Evolutionary conservation across 2,797 vertebrate genomes (phyloP), one percentile per base, ranked within the genome.

Genomic region (Anisognathus igniventris): DNA sequence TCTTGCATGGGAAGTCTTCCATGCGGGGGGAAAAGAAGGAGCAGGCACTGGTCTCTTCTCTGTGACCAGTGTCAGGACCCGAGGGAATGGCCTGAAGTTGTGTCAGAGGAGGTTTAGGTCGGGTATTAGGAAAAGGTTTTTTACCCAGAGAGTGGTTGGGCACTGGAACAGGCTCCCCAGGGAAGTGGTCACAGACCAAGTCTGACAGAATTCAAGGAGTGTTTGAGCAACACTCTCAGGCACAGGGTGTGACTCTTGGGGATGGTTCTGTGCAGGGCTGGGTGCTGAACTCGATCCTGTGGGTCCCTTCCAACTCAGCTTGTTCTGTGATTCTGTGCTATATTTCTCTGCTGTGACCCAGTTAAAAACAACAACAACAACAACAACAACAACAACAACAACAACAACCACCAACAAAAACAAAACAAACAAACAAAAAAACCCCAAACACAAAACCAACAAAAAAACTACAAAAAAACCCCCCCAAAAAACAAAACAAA

Each of bases 141-240:
- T 61, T 9, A 45, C 6, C 27, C 33, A 39, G 20, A 33, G 9
- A 2, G 13, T 39, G 13, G 4, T 0, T 0, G 1, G 47, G 54
- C 5, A 3, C 33, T 33, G 30, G 19, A 2, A n/a, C 1, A 20
- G n/a, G n/a, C 10, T 53, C 4, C 13, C 14, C 20, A 24, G 39
- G 20, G 5, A 11, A 44, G n/a, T 8, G 8, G 17, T 45, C 45
- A 33, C 16, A 33, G 47, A 53, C 8, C 24, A 30, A 84, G 16
- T 20, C n/a, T 60, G 54, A 17, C 28, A 60, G 54, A 40, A 20
- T 12, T 25, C 24, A 39, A 53, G n/a, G 11, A 28, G 8, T 12
- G 12, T 45, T 60, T 53, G 45, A 6, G 28, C 28, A 45, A 20
- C 1, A 1, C 20, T 33, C 39, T 60, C 39, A 45, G 45, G n/a